Evolutionary conservation across 2,113 vertebrate species (phyloP).

Genomic region (Suricata suricatta): DNA sequence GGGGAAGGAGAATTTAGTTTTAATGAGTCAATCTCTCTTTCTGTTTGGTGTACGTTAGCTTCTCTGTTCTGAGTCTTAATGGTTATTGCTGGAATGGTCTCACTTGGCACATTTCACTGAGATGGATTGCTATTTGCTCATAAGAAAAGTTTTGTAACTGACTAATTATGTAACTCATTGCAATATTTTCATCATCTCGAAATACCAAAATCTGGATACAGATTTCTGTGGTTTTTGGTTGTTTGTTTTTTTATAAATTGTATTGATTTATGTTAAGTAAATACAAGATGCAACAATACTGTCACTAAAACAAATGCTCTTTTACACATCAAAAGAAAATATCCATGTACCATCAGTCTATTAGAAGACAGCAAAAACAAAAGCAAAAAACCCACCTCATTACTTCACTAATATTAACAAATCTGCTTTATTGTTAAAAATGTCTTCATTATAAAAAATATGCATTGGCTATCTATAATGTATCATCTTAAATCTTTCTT

Average conservation of each 20-base stretch:
- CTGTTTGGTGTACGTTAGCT: slow-evolving; percentile 39
- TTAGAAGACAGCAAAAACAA: neutral
- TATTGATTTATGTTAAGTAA: slow-evolving; percentile 3
- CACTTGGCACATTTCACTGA: slow-evolving; percentile 68
- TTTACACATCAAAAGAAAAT: neutral
- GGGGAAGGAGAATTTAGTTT: slow-evolving; percentile 68
- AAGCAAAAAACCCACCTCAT: neutral
- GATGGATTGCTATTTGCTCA: slow-evolving; percentile 74
- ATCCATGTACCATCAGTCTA: neutral
- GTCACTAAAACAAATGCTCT: neutral
- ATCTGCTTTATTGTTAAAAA: neutral
- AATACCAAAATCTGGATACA: neutral
- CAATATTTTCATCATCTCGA: slow-evolving; percentile 51
- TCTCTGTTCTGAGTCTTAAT: slow-evolving; percentile 67
- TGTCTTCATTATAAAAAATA: neutral
- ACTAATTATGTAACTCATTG: slow-evolving; percentile 64
- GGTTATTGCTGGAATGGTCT: slow-evolving; percentile 63
- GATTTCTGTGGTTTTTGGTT: neutral
- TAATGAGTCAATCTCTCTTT: slow-evolving; percentile 71
- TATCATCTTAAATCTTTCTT: neutral
- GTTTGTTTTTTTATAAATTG: neutral
- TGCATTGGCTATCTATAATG: neutral
- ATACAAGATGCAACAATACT: neutral
- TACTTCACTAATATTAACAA: neutral
- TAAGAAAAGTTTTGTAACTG: slow-evolving; percentile 66